Evolutionary conservation across 2,113 vertebrate genomes (phyloP), one percentile per base, ranked within the genome.

Genomic region (Salvator merianae): DNA sequence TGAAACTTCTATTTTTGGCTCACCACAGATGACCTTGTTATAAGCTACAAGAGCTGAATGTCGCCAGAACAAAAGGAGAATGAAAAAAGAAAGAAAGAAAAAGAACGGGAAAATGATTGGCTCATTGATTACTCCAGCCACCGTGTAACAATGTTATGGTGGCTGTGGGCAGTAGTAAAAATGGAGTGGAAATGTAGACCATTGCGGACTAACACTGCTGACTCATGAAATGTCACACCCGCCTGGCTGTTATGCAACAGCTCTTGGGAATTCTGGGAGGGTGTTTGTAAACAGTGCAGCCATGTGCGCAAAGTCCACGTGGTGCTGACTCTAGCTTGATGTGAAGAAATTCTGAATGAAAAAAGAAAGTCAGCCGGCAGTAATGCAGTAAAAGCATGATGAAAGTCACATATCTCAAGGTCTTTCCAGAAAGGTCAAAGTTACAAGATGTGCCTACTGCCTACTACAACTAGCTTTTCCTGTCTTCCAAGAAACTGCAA

Each of bases 231-330:
- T 4, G 4, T 30, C 78, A 84, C 77, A 91, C 74, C 84, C 79
- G 80, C 55, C 47, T 0, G 12, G 40, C 73, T 36, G 28, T 89
- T 86, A 84, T 77, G 1, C 1, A 16, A 85, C 53, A 84, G 73
- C 77, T 86, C 65, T 0, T 5, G 78, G 85, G 91, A 94, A 7
- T 66, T 86, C 88, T 0, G 30, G 88, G 82, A 82, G 6, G 1
- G 77, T 93, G 94, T 94, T 95, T 95, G 91, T 94, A 95, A 96
- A 94, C 79, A 95, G 84, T 0, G 0, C 0, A 18, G 88, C 92
- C 94, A 93, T 0, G 84, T 87, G 91, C 84, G 2, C 0, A 0
- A 2, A 0, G 68, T 70, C 91, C 92, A 91, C 16, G 16, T 94
- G 91, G 83, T 81, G 72, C 0, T 0, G 0, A 40, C 32, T 38